Evolutionary conservation across 2,113 vertebrate genomes (phyloP), one percentile per base, ranked within the genome.

Genomic region (Sturnus vulgaris): DNA sequence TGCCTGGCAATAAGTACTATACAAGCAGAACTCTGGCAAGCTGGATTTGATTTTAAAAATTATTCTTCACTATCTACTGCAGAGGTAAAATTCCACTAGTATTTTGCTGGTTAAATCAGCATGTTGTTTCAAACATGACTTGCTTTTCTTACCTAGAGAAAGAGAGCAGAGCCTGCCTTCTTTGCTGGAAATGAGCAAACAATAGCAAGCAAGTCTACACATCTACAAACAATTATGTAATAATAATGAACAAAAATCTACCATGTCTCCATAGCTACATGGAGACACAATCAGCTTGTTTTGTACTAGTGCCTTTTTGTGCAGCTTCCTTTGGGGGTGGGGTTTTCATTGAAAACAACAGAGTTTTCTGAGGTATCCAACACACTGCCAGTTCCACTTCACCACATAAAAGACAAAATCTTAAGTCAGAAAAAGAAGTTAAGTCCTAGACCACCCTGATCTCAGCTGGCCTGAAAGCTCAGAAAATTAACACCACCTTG

Each of bases 1-100:
- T 1, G 1, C 14, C 57, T 6, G 3, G 37, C 42, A 86, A 0
- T 24, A 47, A 35, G 30, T 23, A 55, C 21, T 70, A 39, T 3
- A 57, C 23, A 82, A 22, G 12, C 15, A 88, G 50, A 49, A 14
- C 28, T 52, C 39, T 63, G 25, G 46, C 37, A 82, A 88, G 23
- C 5, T 60, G 70, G 28, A 71, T 72, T 55, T 82, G 21, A 87
- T 82, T 64, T 77, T 42, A 24, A 72, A 87, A 78, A 31, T 31
- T 5, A 82, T 84, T 82, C 31, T 50, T 76, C 24, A 16, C 64
- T 23, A 55, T 17, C 24, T 55, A 44, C 15, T 56, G n/a, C 33
- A 78, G 37, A 84, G 19, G 47, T 55, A 52, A 82, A 82, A 78
- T 47, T 35, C 35, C 73, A 59, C 22, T 24, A 39, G 25, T 57